Evolutionary conservation across 2,888 invertebrate species (phyloP).

Genomic region (Eupeodes latifasciatus): DNA sequence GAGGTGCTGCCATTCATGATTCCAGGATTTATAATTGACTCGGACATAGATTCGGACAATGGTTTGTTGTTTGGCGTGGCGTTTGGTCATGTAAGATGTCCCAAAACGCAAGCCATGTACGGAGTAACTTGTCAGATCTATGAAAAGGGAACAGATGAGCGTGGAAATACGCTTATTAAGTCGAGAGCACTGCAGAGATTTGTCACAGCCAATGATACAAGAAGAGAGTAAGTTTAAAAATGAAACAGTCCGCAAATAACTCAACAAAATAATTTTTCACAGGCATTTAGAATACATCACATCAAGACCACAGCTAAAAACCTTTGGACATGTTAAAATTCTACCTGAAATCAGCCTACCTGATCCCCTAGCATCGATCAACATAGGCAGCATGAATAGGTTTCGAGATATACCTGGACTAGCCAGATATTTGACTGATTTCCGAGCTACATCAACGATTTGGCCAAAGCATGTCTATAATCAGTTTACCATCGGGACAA

Average conservation of each 20-base stretch:
- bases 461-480: constrained; percentile 89
- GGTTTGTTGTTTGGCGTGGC: constrained; percentile 83
- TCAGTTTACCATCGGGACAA: constrained; percentile 86
- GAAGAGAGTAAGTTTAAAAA: constrained; percentile 79
- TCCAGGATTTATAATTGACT: constrained; percentile 83
- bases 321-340: constrained; percentile 87
- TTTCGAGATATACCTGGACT: constrained; percentile 83
- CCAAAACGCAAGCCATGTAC: constrained; percentile 78
- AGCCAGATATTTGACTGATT: constrained; percentile 79
- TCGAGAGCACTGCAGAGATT: constrained; percentile 92
- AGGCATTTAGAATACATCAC: constrained; percentile 81
- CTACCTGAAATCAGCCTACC: constrained; percentile 88
- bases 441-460: constrained; percentile 85
- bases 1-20: constrained; percentile 90
- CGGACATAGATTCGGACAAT: constrained; percentile 79
- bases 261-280: neutral
- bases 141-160: constrained; percentile 81
- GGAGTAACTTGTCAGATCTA: constrained; percentile 84
- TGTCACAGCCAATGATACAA: constrained; percentile 81
- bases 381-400: constrained; percentile 84
- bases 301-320: constrained; percentile 82
- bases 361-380: constrained; percentile 85
- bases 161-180: constrained; percentile 86
- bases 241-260: no score
- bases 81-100: constrained; percentile 80